Evolutionary conservation across 2,888 invertebrate genomes (phyloP), one percentile per base, ranked within the genome.

Genomic region (Anthophora plumipes): DNA sequence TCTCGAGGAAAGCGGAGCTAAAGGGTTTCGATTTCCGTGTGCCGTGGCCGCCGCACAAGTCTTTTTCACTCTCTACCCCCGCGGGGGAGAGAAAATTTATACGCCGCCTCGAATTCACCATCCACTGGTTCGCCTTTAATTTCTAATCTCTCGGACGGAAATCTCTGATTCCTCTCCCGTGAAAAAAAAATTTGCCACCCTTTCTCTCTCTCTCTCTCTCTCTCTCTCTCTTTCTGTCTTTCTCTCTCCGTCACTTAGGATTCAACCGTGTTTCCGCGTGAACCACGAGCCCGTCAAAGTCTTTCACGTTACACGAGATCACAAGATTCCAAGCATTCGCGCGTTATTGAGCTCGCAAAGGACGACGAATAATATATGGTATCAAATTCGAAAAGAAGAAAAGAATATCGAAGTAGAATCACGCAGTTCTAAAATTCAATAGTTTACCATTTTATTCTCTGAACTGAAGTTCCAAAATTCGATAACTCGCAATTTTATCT

Each of bases 11-110:
- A 78, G 61, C 79, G 77, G 59, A 46, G 75, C 66, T 72, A 83
- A 84, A 84, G 83, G 80, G 77, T 83, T 83, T 83, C 80, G 77
- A 84, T 84, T 84, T 82, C 78, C 78, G 71, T 82, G 71, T 82
- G 82, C 71, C 52, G 61, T 60, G 76, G 48, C 67, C 50, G 69
- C 14, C 1, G 20, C 66, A 55, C 48, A 60, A 64, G 78, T 73
- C 59, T 63, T 37, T 82, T 76, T 76, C 63, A 64, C 63, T 63
- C 64, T 71, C 46, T 20, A 20, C 60, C 69, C 48, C 41, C 14
- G 31, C 31, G 31, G 31, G 6, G 55, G 8, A 48, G 67, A 57
- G 72, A 72, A 80, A 83, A 78, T 85, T 76, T 60, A 64, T 71
- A 67, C 61, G 39, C 31, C 77, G 61, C 55, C 48, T 41, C 60